Base-by-base conservation (phyloP, 2,113 vertebrate genomes). In the Plestiodon gilberti region DNA sequence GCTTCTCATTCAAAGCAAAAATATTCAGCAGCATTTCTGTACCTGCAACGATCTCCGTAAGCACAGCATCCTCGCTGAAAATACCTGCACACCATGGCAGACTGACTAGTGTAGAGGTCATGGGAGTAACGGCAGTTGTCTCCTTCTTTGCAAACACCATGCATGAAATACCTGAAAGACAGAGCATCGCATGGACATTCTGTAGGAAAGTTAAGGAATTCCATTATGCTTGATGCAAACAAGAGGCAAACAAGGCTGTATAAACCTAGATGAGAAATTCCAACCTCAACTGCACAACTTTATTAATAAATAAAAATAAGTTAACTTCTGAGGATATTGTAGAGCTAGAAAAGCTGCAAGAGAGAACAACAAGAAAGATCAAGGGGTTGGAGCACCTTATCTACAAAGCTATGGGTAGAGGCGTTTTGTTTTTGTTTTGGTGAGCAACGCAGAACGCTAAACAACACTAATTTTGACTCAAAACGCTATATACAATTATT, bases 141-240 rank as follows among this genome's bases (percentile, higher is more conserved):
- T 86, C 99, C 99, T 96, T 99, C 98, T 96, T 99, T 99, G 96
- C 99, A 99, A 92, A 99, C 97, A 35, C 99, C 99, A 90, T 99
- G 99, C 97, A 99, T 98, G 96, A 99, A 99, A 91, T 99, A 99
- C 85, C 99, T 99, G 96, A 0, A 86, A 94, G 69, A 94, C 15
- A 90, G 59, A 90, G 43, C 28, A 85, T 28, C 35, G 90, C 2
- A 38, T 14, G 83, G n/a, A 28, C 33, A 28, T 2, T 33, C 18
- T 69, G 28, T 22, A 67, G n/a, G 52, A 4, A 57, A 40, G 33
- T 76, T 82, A 71, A 65, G 9, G 52, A 5, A 69, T 80, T 74
- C 22, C n/a, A 79, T 23, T 23, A 15, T 59, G 62, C 35, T 62
- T 55, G 59, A 38, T 43, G 33, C 65, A 85, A 87, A 81, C 8